These are phyloP conservation scores for Apocheima hispidaria DNA, from an alignment of 2,888 invertebrate genomes.

Conservation along the genomic window DNA sequence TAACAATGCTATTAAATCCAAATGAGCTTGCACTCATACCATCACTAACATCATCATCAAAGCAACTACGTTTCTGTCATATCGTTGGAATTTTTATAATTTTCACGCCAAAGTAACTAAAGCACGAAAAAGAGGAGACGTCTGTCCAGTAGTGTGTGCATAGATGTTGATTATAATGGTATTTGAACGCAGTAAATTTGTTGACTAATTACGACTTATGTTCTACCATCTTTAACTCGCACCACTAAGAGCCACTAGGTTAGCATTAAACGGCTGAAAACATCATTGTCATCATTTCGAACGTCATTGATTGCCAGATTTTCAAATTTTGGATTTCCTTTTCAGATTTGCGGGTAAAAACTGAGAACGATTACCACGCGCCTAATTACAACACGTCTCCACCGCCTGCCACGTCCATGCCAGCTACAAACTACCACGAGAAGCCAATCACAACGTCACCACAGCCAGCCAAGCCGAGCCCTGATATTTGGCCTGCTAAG, in stretches of 20 bases:
- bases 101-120: not conserved
- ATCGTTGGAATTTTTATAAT: not conserved
- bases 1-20: constrained; percentile 20
- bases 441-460: constrained; percentile 79
- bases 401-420: constrained; percentile 84
- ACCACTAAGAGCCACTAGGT: constrained; percentile 26
- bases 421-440: constrained; percentile 77
- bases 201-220: not conserved
- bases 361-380: constrained; percentile 86
- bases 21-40: constrained; percentile 27
- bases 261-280: constrained; percentile 28
- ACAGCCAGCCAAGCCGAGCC: constrained; percentile 86
- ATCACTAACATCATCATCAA: constrained; percentile 24
- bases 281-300: constrained; percentile 25
- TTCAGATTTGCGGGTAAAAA: constrained; percentile 92
- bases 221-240: constrained; percentile 3
- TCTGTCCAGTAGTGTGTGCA: not conserved
- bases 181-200: not conserved
- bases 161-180: not conserved
- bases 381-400: constrained; percentile 86
- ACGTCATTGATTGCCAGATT: not conserved
- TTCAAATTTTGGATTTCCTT: constrained; percentile 44
- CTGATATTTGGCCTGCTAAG: constrained; percentile 88
- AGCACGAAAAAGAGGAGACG: not conserved
- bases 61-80: not conserved